Evolutionary conservation across 2,888 invertebrate species (phyloP), one percentile per base, ranked within the genome.

Genomic region (Malthinus flaveolus): DNA sequence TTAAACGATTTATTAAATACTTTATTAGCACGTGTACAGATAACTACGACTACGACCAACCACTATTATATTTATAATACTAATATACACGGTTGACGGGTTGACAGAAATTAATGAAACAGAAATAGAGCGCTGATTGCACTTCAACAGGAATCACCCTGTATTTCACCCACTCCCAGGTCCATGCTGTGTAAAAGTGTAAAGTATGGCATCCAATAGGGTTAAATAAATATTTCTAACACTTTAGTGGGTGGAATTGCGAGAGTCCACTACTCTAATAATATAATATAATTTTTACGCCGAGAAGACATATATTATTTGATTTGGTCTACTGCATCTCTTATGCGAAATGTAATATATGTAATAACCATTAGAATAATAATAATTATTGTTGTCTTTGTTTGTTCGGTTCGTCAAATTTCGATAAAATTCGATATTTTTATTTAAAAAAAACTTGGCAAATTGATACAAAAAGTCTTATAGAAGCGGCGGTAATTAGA

Each of bases 401-500:
- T 11, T 11, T 11, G 36, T 36, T 42, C 7, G 9, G 7, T 12
- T 15, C 39, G 39, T 12, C 8, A 11, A 13, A 39, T 12, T 45
- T 10, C n/a, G 31, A 49, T n/a, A 23, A 46, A 39, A 53, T 36
- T 39, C 32, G 10, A 37, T 36, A 23, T 23, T 23, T 23, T 23
- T 23, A 23, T 5, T n/a, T n/a, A n/a, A n/a, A n/a, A 23, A 23
- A 23, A 23, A 23, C 3, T 23, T 31, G 52, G 12, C 36, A 31
- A 34, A 7, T 33, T 15, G 4, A 34, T 13, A 52, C 34, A 51
- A 34, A 49, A 60, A 56, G 56, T 32, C 52, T 56, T 47, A 39
- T 35, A 34, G 48, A 45, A 39, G 37, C 56, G 46, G 37, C 56
- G 46, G 57, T 62, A 76, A 77, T 77, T 76, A 76, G 73, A 73